Conservation (phyloP, 2,888 invertebrate genomes). For the Lepetodrilus schrolli region DNA sequence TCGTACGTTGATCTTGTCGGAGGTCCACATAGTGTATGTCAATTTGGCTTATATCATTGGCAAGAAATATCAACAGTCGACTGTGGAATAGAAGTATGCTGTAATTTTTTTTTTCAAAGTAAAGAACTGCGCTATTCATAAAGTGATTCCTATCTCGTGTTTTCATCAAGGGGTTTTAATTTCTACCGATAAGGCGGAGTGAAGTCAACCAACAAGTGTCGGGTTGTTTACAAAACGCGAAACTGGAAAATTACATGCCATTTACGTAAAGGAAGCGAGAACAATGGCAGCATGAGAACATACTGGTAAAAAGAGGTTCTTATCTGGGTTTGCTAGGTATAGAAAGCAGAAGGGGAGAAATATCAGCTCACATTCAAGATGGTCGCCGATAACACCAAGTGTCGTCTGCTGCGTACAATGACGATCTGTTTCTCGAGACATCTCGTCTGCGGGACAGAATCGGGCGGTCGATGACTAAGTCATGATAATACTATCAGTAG, state of each 20-base stretch:
- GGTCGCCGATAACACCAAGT: constrained; percentile 2
- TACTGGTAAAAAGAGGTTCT: too few species aligned
- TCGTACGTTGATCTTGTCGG: too few species aligned
- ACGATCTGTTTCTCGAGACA: background rate
- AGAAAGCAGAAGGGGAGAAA: too few species aligned
- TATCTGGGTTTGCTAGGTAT: too few species aligned
- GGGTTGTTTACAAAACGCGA: constrained; percentile 5
- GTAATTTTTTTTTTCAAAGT: background rate
- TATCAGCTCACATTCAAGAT: constrained; percentile 18
- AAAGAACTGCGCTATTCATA: constrained; percentile 7
- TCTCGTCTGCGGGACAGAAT: background rate
- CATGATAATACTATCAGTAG: background rate
- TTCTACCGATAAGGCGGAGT: background rate
- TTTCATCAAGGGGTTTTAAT: background rate
- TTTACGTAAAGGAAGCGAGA: background rate
- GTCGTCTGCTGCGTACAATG: constrained; percentile 22
- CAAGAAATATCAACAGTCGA: background rate
- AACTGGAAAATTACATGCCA: background rate
- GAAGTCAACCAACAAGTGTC: background rate
- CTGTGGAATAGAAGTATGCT: background rate
- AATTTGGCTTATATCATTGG: background rate
- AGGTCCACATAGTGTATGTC: background rate
- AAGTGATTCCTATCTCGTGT: background rate
- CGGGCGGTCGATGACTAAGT: background rate
- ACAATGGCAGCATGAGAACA: too few species aligned